These are phyloP conservation scores for Bos javanicus DNA, from an alignment of 2,113 vertebrate genomes.

Conservation along the genomic window DNA sequence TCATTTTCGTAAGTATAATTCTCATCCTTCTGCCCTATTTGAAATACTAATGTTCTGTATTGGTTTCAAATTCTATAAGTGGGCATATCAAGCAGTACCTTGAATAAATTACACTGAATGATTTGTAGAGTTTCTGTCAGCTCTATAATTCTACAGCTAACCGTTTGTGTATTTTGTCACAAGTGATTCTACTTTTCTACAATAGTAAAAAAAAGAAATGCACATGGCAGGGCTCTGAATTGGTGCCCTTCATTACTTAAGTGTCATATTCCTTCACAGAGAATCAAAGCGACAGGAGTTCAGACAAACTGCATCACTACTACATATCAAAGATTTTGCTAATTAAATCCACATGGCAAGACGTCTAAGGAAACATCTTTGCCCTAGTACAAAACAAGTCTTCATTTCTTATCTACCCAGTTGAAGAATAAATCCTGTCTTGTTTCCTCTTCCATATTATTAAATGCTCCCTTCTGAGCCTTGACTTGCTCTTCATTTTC, in stretches of 20 bases:
- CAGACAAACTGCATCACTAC: background rate
- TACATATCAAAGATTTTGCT: background rate
- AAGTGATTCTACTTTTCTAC: background rate
- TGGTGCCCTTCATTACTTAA: background rate
- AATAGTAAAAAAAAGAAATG: background rate
- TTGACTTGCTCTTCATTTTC: background rate
- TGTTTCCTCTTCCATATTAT: background rate
- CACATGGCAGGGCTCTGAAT: background rate
- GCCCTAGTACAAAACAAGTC: background rate
- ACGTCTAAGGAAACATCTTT: background rate
- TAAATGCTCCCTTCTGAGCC: background rate
- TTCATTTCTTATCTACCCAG: background rate
- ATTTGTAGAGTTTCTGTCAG: background rate
- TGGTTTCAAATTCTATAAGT: background rate
- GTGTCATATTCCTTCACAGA: background rate
- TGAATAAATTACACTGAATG: background rate
- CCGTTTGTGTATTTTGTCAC: background rate
- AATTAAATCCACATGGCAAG: background rate
- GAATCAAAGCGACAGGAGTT: background rate
- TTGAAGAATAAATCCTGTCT: background rate
- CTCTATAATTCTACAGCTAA: background rate
- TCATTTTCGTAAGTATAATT: background rate
- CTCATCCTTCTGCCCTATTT: slow-evolving; percentile 25
- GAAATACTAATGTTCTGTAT: background rate
- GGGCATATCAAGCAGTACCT: background rate